Evolutionary conservation across 2,797 vertebrate species (phyloP).

Genomic region (Cichlasoma orientale): DNA sequence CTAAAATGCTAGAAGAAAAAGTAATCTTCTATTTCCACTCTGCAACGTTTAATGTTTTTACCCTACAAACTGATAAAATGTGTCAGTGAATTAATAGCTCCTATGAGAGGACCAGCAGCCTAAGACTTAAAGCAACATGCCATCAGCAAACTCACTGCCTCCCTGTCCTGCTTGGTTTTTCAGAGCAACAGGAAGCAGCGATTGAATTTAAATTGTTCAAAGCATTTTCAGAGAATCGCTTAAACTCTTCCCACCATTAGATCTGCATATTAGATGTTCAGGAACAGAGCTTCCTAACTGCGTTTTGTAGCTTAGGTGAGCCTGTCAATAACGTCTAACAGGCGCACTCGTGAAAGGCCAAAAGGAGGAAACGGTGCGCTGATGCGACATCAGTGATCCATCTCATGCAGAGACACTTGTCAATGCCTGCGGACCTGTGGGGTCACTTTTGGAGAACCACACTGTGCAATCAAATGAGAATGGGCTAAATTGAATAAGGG

Average conservation of each 20-base stretch:
- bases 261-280: constrained; percentile 18
- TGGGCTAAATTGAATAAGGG: constrained; percentile 56
- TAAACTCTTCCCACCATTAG: constrained; percentile 33
- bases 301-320: constrained; percentile 5
- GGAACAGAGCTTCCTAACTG: not conserved
- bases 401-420: constrained; percentile 49
- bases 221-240: constrained; percentile 40
- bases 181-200: constrained; percentile 11
- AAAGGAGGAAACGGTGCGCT: constrained; percentile 33
- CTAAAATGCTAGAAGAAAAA: constrained; percentile 29
- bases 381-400: constrained; percentile 51
- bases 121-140: constrained; percentile 11
- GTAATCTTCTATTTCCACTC: constrained; percentile 9
- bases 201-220: constrained; percentile 53
- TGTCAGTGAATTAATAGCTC: constrained; percentile 41
- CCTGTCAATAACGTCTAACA: constrained; percentile 52
- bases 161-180: constrained; percentile 10
- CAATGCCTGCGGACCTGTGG: constrained; percentile 41
- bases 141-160: constrained; percentile 16
- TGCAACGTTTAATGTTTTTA: constrained; percentile 32
- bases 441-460: constrained; percentile 46
- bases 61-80: constrained; percentile 29
- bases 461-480: constrained; percentile 61
- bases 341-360: constrained; percentile 45
- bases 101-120: constrained; percentile 13